phyloP scores from a whole-genome alignment of 2,113 vertebrate species.

The Serilophus lunatus region DNA sequence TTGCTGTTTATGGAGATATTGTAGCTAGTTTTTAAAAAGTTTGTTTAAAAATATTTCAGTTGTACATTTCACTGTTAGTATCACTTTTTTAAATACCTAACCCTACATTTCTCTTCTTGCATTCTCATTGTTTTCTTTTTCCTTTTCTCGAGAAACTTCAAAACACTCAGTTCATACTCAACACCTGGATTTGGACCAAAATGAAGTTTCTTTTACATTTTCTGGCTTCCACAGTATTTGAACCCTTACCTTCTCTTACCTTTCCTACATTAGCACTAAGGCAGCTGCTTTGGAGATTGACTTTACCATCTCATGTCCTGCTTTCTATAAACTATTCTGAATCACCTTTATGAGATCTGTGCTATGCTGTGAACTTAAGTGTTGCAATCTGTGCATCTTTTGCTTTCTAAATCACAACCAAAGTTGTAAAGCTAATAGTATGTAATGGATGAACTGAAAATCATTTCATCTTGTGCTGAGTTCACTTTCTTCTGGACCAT shows the following conservation, averaged over 20 bases:
- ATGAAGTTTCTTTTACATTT: not conserved
- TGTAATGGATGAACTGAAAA: not conserved
- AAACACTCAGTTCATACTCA: not conserved
- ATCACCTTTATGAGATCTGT: not conserved
- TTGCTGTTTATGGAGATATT: not conserved
- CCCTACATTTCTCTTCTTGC: not conserved
- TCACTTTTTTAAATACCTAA: not conserved
- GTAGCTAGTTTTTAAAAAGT: not conserved
- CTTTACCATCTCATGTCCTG: not conserved
- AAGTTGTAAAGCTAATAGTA: not conserved
- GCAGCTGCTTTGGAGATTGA: not conserved
- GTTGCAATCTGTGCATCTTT: constrained; percentile 2
- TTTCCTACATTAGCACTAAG: not conserved
- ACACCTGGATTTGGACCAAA: not conserved
- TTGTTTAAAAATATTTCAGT: not conserved
- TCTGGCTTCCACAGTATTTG: not conserved
- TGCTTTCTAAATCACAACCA: not conserved
- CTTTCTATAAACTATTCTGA: not conserved
- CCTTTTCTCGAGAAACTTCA: not conserved
- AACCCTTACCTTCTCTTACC: not conserved
- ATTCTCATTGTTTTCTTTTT: not conserved
- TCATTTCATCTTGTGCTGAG: not conserved
- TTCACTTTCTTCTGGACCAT: not conserved
- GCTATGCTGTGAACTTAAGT: not conserved
- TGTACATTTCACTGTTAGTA: not conserved